These are phyloP conservation scores for Crenuchus spilurus DNA, from an alignment of 2,797 vertebrate genomes.

Conservation along the genomic window DNA sequence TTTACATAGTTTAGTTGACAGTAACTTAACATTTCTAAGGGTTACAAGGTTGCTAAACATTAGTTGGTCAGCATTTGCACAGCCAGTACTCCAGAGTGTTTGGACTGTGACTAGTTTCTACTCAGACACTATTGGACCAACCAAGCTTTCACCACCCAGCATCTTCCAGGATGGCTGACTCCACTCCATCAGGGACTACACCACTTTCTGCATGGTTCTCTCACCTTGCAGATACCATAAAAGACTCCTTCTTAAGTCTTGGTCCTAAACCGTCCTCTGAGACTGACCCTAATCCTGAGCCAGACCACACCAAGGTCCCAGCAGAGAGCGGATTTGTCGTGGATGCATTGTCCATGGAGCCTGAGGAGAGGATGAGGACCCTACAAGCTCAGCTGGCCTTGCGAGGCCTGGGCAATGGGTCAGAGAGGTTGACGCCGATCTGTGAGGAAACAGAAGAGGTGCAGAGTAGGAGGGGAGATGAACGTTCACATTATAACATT, in stretches of 20 bases:
- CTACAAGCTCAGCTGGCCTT: constrained; percentile 38
- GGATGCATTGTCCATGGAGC: constrained; percentile 37
- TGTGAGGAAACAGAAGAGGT: constrained; percentile 74
- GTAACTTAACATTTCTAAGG: too few species aligned
- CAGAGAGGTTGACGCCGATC: constrained; percentile 70
- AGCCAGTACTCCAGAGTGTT: too few species aligned
- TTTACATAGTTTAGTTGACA: too few species aligned
- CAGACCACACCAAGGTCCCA: neutral
- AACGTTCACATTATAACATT: constrained; percentile 38
- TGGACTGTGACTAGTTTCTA: too few species aligned
- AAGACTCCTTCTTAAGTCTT: constrained; percentile 67
- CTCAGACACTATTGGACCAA: neutral
- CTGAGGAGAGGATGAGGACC: constrained; percentile 54
- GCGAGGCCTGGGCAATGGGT: constrained; percentile 39
- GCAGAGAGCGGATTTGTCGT: constrained; percentile 7
- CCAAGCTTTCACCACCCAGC: too few species aligned
- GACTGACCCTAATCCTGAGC: constrained; percentile 51
- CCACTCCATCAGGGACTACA: constrained; percentile 65
- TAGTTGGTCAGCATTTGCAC: too few species aligned
- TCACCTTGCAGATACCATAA: constrained; percentile 77
- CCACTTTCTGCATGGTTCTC: constrained; percentile 81
- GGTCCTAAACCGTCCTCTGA: constrained; percentile 62
- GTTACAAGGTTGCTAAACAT: too few species aligned
- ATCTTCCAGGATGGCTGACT: constrained; percentile 23
- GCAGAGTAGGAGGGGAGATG: constrained; percentile 53